Base-by-base conservation (phyloP, 2,113 vertebrate species). In the Pseudorhombus dupliciocellatus region DNA sequence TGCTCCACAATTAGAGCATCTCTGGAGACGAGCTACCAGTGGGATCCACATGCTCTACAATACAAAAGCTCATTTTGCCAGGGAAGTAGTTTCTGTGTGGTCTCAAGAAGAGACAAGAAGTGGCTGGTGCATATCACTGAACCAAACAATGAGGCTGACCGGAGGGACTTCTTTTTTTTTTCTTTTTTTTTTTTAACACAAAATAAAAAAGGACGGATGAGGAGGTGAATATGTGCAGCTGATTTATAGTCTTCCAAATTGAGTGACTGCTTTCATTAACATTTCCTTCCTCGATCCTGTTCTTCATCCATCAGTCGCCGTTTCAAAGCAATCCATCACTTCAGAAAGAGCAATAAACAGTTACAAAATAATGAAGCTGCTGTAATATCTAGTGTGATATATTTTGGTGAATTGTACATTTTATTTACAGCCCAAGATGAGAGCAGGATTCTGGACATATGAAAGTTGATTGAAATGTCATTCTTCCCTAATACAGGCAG, bases 321-420 rank as follows among this genome's bases (percentile, higher is more conserved):
- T 67, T 40, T 64, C 7, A 59, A 67, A 65, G 66, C 1, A 24
- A 70, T 58, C 60, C 61, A 70, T 63, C 73, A 54, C 70, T 31
- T 16, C 0, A 5, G 12, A 48, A 70, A 64, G 12, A 56, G 21
- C 21, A 30, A 73, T 65, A 77, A 60, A 50, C 59, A 57, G 25
- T 53, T 8, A 0, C 0, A 46, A 46, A 40, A 70, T 28, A 50
- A 82, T 66, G n/a, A 75, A 72, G 14, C 14, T 54, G 50, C 22
- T 25, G 55, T 53, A 37, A 57, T 70, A 50, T 37, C 21, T 52
- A 56, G 25, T 56, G 18, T 25, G 34, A 22, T 37, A 28, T 16
- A 25, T 50, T 60, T 73, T 30, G 52, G 31, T 61, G n/a, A 15
- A 7, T 57, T 71, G 37, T 58, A 25, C 20, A 11, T 66, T 63